Evolutionary conservation across 2,797 vertebrate species (phyloP), one percentile per base, ranked within the genome.

Genomic region (Falco novaeseelandiae): DNA sequence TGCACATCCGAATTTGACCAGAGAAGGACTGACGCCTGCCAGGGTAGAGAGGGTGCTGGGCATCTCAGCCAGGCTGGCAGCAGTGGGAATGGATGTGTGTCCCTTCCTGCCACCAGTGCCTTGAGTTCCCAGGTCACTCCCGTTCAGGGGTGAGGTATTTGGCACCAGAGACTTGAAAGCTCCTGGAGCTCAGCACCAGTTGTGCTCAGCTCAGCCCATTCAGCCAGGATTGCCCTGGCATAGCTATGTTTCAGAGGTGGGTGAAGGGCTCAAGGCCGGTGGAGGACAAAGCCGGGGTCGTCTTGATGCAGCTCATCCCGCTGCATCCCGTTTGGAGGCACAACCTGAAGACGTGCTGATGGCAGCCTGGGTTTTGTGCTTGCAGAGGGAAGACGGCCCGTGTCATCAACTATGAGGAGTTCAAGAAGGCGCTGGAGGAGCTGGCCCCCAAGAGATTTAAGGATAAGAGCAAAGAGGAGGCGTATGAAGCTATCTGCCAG

Each of bases 371-470:
- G 20, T 36, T 69, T 57, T 86, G 44, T 95, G 58, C 57, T 74
- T 95, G 63, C 96, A 99, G 99, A 95, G 99, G 98, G 52, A 99
- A 99, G 97, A 98, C 99, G 2, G 98, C 99, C 42, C 98, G 99
- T 1, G 98, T 99, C 95, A 99, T 99, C 96, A 99, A 98, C 90
- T 99, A 98, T 0, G 98, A 99, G 96, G 99, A 99, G 98, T 99
- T 99, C 97, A 98, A 98, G 94, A 99, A 97, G 91, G 99, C 99
- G 1, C 97, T 99, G 96, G 99, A 99, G 83, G 99, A 99, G 36
- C 87, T 99, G 96, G 99, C 99, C 3, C 96, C 97, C 4, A 99
- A 99, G 97, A 98, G 98, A 82, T 99, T 99, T 98, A 99, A 99
- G 97, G 99, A 98, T 87, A 99, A 99, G 96, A 98, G 98, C 96